Base-by-base conservation (phyloP, 2,888 invertebrate species). In the Luffia ferchaultella region DNA sequence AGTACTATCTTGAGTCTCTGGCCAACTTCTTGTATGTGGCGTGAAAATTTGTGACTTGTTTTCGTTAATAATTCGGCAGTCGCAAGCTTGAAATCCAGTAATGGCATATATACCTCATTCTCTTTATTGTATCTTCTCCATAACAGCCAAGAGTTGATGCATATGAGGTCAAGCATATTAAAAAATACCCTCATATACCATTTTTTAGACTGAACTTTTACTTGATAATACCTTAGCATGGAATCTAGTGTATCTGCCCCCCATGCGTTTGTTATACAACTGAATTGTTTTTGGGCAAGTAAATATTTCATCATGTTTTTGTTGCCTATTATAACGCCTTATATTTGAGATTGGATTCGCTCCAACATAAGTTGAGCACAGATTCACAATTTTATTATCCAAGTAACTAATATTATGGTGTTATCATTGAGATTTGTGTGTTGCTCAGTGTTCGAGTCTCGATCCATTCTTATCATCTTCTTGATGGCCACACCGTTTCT, bases 1-100 rank as follows among this genome's bases (percentile, higher is more conserved):
- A 43, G 16, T 20, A 43, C 48, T 50, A 20, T 40, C 41, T 30
- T 12, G 5, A 30, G 30, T 12, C 43, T 45, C 50, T 44, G 52
- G 42, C 44, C 55, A 56, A 5, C 57, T 54, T 49, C 55, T 56
- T 54, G 42, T 51, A 48, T 55, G 45, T 46, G 55, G 57, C 12
- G 52, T 55, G 9, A 57, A 57, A 43, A 56, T 57, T 45, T 19
- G 56, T 3, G 58, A 52, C 16, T 51, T 12, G 49, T 15, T 12
- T 48, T 44, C 45, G 50, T 54, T 7, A 49, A 16, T 9, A 53
- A 51, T 20, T 54, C 53, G 20, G 52, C 53, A 20, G 50, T 52
- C 16, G 42, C 9, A 15, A 50, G 30, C 20, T 50, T 50, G 16
- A 50, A 50, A 20, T 50, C 45, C 7, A 45, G 20, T 17, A 50